phyloP scores from a whole-genome alignment of 2,113 vertebrate genomes.

The Dicentrarchus labrax region DNA sequence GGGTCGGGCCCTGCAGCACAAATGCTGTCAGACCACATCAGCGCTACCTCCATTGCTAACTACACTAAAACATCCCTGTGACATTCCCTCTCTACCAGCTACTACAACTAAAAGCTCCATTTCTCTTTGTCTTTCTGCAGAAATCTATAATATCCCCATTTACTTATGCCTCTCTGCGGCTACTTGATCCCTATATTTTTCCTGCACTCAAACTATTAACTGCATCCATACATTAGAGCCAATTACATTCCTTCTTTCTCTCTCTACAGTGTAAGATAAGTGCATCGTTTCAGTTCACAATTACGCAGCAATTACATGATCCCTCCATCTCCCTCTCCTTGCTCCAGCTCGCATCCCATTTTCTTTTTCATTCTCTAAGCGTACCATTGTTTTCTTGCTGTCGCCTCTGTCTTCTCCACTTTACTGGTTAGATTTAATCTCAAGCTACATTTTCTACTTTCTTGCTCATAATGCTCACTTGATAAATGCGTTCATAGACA shows the following conservation, averaged over 20 bases:
- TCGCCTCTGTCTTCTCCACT: conserved; percentile 5
- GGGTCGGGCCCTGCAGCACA: conserved; percentile 44
- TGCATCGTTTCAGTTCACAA: conserved; percentile 39
- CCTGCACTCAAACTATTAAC: conserved; percentile 20
- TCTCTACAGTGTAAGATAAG: conserved; percentile 18
- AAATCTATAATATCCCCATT: conserved; percentile 15
- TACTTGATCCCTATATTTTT: conserved; percentile 10
- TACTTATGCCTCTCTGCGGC: background rate
- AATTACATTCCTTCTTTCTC: conserved; percentile 24
- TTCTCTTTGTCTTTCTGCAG: conserved; percentile 13
- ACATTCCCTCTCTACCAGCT: conserved; percentile 15
- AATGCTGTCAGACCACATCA: conserved; percentile 64
- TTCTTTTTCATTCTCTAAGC: conserved; percentile 5
- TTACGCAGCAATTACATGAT: conserved; percentile 33
- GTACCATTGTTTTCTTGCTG: conserved; percentile 1
- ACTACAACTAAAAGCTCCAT: conserved; percentile 31
- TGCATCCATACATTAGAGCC: conserved; percentile 40
- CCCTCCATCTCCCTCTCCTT: conserved; percentile 8
- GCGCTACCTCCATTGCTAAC: conserved; percentile 42
- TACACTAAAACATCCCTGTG: conserved; percentile 35
- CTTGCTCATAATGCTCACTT: conserved; percentile 21
- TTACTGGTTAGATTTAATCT: conserved; percentile 14
- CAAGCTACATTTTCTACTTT: conserved; percentile 12
- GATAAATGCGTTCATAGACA: conserved; percentile 33
- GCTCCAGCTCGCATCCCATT: conserved; percentile 18